phyloP scores from a whole-genome alignment of 2,797 vertebrate species.

The Chanos chanos region DNA sequence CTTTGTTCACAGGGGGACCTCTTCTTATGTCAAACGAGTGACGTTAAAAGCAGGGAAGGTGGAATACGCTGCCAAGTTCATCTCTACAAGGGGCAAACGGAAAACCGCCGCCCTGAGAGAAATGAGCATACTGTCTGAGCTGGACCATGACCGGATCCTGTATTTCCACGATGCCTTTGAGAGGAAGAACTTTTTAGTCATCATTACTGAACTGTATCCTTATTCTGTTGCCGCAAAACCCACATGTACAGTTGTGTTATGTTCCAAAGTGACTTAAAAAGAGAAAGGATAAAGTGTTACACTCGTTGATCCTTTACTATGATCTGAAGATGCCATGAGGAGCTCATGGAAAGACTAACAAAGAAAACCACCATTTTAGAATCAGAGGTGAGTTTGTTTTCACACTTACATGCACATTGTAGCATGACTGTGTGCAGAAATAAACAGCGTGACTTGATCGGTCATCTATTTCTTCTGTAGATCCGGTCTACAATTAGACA shows the following conservation, averaged over 20 bases:
- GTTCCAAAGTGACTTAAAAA: too few relatives aligned
- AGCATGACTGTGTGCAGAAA: too few relatives aligned
- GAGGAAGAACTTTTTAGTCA: constrained; percentile 83
- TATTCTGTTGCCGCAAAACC: neutral
- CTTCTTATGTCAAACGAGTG: constrained; percentile 88
- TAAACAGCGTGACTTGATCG: too few relatives aligned
- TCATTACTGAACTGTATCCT: constrained; percentile 96
- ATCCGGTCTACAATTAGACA: constrained; percentile 82
- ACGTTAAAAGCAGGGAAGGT: constrained; percentile 77
- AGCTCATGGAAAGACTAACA: constrained; percentile 85
- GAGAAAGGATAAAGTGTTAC: too few relatives aligned
- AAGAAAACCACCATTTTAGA: constrained; percentile 83
- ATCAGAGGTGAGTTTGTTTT: constrained; percentile 80
- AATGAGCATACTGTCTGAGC: constrained; percentile 80
- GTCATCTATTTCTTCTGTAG: constrained; percentile 60
- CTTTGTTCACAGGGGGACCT: constrained; percentile 78
- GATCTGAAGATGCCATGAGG: constrained; percentile 83
- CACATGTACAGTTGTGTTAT: too few relatives aligned
- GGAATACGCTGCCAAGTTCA: constrained; percentile 89
- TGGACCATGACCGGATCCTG: constrained; percentile 82
- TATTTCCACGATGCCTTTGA: constrained; percentile 93
- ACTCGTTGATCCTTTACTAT: too few relatives aligned
- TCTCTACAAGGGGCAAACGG: constrained; percentile 78
- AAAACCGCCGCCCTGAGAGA: constrained; percentile 79
- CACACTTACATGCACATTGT: too few relatives aligned